These are phyloP conservation scores for Toxotes chatareus DNA, from an alignment of 2,113 vertebrate genomes.

Conservation along the genomic window DNA sequence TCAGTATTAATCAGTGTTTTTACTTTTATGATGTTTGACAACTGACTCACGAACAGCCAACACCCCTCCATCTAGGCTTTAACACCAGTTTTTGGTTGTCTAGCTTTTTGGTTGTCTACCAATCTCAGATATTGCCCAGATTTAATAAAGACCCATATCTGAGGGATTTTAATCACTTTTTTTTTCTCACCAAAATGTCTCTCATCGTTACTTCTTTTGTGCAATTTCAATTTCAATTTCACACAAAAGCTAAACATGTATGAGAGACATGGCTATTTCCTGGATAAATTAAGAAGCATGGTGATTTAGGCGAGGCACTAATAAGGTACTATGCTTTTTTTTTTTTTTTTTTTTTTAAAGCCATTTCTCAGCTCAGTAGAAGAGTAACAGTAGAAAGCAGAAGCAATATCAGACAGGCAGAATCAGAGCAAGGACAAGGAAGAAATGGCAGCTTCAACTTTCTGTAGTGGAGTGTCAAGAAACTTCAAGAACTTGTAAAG, in stretches of 20 bases:
- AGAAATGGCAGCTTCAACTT: background rate
- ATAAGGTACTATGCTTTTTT: background rate
- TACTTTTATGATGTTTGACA: background rate
- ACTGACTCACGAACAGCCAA: background rate
- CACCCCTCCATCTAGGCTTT: background rate
- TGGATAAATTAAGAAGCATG: conserved; percentile 8
- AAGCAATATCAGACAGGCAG: conserved; percentile 34
- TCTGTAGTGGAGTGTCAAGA: background rate
- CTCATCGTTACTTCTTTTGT: conserved; percentile 8
- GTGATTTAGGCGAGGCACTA: conserved; percentile 2
- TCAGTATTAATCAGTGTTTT: background rate
- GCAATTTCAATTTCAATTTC: conserved; percentile 19
- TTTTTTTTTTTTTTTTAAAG: background rate
- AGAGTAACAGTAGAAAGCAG: background rate
- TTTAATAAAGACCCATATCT: conserved; percentile 4
- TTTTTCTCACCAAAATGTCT: background rate
- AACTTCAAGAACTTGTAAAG: background rate
- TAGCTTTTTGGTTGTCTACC: conserved; percentile 9
- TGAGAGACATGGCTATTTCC: background rate
- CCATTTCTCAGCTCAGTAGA: background rate
- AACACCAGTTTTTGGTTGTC: background rate
- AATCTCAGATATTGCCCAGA: background rate
- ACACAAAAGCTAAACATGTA: conserved; percentile 21
- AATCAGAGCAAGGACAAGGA: background rate
- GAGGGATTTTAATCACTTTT: background rate